These are phyloP conservation scores for Jordanella pulchra DNA, from an alignment of 2,797 vertebrate species.

Conservation along the genomic window DNA sequence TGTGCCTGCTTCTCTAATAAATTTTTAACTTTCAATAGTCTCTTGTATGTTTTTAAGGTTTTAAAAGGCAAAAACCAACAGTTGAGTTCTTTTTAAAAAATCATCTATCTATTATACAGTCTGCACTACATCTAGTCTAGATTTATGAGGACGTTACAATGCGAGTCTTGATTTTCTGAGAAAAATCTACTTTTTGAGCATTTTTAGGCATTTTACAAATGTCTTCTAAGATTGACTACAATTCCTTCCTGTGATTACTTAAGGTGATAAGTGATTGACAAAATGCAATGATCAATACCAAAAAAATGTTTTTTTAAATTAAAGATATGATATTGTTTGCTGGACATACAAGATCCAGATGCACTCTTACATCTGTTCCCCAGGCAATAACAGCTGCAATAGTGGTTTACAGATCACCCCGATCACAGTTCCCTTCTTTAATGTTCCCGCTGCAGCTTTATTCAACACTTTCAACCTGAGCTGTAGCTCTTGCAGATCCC, in stretches of 20 bases:
- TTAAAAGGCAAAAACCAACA: not conserved
- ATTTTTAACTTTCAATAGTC: not conserved
- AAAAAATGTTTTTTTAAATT: not conserved
- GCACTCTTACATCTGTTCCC: constrained; percentile 15
- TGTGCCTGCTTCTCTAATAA: not conserved
- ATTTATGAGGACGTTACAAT: not conserved
- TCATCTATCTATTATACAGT: too few relatives aligned
- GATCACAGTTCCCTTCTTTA: constrained; percentile 64
- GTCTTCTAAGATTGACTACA: not conserved
- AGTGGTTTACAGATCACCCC: constrained; percentile 67
- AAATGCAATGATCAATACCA: not conserved
- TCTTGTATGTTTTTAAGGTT: too few relatives aligned
- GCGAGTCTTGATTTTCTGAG: not conserved
- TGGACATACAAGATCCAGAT: not conserved
- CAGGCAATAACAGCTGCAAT: constrained; percentile 57
- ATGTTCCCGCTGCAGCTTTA: constrained; percentile 60
- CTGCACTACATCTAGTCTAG: too few relatives aligned
- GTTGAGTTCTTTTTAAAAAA: too few relatives aligned
- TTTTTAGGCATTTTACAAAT: not conserved
- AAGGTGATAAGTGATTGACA: not conserved
- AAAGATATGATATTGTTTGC: not conserved
- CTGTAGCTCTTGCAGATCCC: constrained; percentile 57
- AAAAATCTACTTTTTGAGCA: not conserved
- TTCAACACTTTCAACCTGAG: constrained; percentile 76
- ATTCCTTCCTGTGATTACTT: too few relatives aligned